Conservation (phyloP, 2,797 vertebrate species). For the Coregonus suidteri region DNA sequence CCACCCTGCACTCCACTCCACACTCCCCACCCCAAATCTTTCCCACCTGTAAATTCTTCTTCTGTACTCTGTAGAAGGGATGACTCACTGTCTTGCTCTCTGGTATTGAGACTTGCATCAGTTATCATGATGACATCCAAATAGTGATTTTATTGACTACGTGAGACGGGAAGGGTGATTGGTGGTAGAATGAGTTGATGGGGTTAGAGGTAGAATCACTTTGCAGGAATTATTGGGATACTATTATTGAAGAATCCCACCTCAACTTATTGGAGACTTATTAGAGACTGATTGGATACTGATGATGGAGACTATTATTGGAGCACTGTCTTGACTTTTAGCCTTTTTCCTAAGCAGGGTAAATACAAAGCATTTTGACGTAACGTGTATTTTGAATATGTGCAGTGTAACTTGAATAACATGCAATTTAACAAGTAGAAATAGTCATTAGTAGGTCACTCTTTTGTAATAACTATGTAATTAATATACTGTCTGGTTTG, state of each 20-base stretch:
- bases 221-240: not conserved
- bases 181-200: not conserved
- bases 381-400: not conserved
- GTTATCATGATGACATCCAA: constrained; percentile 25
- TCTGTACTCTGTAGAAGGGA: not conserved
- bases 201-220: no score
- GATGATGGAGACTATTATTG: not conserved
- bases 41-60: constrained; percentile 7
- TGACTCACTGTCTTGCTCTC: constrained; percentile 41
- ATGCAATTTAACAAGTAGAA: no score
- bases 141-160: constrained; percentile 5
- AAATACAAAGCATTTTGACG: not conserved
- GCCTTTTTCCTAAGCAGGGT: not conserved
- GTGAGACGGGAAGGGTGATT: not conserved
- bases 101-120: constrained; percentile 42
- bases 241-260: not conserved
- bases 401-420: no score
- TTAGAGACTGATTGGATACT: not conserved
- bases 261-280: not conserved
- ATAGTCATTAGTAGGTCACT: no score
- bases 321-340: not conserved
- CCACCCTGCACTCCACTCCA: not conserved
- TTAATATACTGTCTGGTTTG: not conserved
- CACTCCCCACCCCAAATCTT: not conserved
- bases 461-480: not conserved